A percentile compares a stretch with the other conserved stretches of the same genome.
Conservation (phyloP, 2,113 vertebrate genomes). For the Sigmodon hispidus region DNA sequence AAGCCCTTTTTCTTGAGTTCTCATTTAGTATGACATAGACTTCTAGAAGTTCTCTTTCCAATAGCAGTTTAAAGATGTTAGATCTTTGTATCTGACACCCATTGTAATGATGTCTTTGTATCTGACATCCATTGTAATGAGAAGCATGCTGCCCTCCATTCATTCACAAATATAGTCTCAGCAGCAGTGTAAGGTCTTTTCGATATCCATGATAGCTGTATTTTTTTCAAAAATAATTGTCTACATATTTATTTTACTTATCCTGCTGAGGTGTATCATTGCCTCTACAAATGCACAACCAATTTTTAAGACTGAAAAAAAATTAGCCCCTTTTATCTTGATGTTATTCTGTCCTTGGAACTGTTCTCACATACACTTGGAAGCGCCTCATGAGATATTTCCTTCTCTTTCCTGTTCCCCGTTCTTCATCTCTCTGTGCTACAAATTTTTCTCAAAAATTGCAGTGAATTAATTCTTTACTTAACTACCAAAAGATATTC, state of each 20-base stretch:
- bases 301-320: slow-evolving; percentile 39
- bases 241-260: neutral
- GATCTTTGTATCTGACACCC: too few species aligned
- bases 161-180: slow-evolving; percentile 27
- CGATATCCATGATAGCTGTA: neutral
- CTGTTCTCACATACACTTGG: neutral
- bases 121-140: neutral
- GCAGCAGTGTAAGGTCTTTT: neutral
- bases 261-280: neutral
- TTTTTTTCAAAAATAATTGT: slow-evolving; percentile 23
- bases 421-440: neutral
- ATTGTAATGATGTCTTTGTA: slow-evolving; percentile 4
- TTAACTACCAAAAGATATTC: slow-evolving; percentile 12
- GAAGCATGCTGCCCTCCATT: neutral
- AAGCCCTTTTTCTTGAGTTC: neutral
- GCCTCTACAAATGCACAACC: neutral
- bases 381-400: neutral
- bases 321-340: neutral
- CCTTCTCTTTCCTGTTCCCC: neutral
- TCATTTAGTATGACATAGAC: neutral
- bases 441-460: neutral
- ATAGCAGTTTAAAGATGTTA: neutral
- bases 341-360: neutral
- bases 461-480: neutral
- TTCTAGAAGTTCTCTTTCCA: neutral